Evolutionary conservation across 2,888 invertebrate species (phyloP).

Genomic region (Harpagoxenus sublaevis): DNA sequence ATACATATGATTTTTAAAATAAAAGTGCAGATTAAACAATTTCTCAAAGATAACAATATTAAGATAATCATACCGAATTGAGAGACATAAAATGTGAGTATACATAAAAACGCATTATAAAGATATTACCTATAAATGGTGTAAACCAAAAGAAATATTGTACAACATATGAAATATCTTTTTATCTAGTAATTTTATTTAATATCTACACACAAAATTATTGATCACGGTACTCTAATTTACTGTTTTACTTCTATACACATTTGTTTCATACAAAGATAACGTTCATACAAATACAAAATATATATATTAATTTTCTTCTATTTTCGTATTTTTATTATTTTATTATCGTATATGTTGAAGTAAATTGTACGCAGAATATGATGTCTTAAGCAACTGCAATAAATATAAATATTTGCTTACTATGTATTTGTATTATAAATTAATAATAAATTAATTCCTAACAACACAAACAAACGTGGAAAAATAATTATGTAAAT

Average conservation of each 20-base stretch:
- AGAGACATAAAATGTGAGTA: background rate
- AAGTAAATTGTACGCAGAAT: constrained; percentile 63
- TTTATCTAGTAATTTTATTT: background rate
- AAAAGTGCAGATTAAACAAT: background rate
- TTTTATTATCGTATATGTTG: constrained; percentile 30
- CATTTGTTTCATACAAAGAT: background rate
- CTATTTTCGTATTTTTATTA: background rate
- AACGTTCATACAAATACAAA: background rate
- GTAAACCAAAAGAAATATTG: background rate
- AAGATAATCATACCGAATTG: background rate
- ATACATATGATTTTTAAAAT: background rate
- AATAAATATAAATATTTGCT: constrained; percentile 3
- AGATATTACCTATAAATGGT: background rate
- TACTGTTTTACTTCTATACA: background rate
- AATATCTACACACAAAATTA: background rate
- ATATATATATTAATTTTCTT: constrained; percentile 9
- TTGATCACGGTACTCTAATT: background rate
- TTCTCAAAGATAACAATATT: background rate
- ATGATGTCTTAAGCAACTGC: constrained; percentile 63
- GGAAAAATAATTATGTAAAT: background rate
- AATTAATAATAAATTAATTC: constrained; percentile 8
- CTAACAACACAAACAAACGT: background rate
- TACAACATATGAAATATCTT: background rate
- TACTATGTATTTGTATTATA: background rate
- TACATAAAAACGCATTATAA: background rate